These are phyloP conservation scores for Troides helena DNA, from an alignment of 2,888 invertebrate genomes.

Conservation along the genomic window DNA sequence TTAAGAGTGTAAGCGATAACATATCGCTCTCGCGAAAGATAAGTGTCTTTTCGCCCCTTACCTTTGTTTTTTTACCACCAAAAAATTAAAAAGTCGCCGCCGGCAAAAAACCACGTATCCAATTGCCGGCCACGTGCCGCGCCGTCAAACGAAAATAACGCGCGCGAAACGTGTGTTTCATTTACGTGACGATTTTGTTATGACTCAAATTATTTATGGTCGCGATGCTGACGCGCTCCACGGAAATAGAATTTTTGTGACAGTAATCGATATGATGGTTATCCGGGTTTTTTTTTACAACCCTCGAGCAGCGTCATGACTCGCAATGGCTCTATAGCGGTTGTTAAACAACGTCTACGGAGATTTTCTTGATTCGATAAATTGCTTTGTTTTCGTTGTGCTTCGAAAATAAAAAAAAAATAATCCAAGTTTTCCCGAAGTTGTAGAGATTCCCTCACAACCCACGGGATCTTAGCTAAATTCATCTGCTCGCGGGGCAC, in stretches of 20 bases:
- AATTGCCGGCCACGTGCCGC: constrained; percentile 49
- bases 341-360: too few relatives aligned
- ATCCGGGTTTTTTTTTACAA: background rate
- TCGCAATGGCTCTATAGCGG: background rate
- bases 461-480: too few relatives aligned
- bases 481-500: too few relatives aligned
- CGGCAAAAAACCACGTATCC: constrained; percentile 51
- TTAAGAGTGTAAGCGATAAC: constrained; percentile 53
- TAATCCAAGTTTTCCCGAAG: too few relatives aligned
- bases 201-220: constrained; percentile 69
- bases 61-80: constrained; percentile 55
- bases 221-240: constrained; percentile 29
- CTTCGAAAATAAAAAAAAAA: too few relatives aligned
- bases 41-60: constrained; percentile 57
- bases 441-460: too few relatives aligned
- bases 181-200: constrained; percentile 78
- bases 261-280: constrained; percentile 29
- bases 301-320: background rate
- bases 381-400: too few relatives aligned
- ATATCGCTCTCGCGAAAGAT: constrained; percentile 74
- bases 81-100: constrained; percentile 59
- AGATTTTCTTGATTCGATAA: too few relatives aligned
- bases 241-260: constrained; percentile 41
- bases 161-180: constrained; percentile 64
- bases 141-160: constrained; percentile 49